Percentiles rank a stretch among this genome's conserved stretches.
Evolutionary conservation across 2,888 invertebrate species (phyloP).

Genomic region (Phorcus lineatus): DNA sequence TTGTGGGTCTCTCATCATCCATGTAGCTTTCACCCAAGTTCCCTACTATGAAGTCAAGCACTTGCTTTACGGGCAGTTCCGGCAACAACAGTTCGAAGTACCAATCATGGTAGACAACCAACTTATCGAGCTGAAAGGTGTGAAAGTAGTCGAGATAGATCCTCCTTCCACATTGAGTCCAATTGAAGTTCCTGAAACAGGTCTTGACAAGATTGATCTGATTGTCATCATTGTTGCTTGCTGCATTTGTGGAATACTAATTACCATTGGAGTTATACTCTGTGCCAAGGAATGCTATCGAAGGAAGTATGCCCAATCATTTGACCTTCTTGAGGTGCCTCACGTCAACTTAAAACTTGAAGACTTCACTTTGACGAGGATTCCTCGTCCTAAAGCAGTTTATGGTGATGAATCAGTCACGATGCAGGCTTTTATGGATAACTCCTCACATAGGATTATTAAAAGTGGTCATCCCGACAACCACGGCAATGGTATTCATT

Average conservation of each 20-base stretch:
- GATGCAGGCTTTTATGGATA: constrained; percentile 37
- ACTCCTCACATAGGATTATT: constrained; percentile 21
- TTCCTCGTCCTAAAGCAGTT: constrained; percentile 54
- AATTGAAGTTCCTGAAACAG: constrained; percentile 19
- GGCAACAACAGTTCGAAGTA: constrained; percentile 34
- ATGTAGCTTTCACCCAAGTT: constrained; percentile 34
- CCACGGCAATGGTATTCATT: constrained; percentile 17
- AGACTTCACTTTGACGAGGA: constrained; percentile 61
- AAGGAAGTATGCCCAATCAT: constrained; percentile 55
- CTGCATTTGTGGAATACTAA: constrained; percentile 50
- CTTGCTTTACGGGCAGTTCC: constrained; percentile 1
- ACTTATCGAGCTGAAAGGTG: constrained; percentile 36
- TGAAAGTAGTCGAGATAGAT: constrained; percentile 30
- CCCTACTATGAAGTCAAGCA: constrained; percentile 24
- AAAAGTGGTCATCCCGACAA: constrained; percentile 12
- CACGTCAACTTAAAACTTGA: constrained; percentile 56
- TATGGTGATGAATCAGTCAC: constrained; percentile 50
- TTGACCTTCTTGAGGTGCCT: constrained; percentile 56
- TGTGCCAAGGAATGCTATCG: constrained; percentile 55
- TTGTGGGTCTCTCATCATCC: constrained; percentile 37
- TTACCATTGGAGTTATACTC: constrained; percentile 50
- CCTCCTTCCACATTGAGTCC: constrained; percentile 1
- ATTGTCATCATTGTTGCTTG: constrained; percentile 60
- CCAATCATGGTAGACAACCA: constrained; percentile 41
- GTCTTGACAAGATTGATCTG: constrained; percentile 53